A percentile compares a stretch with the other conserved stretches of the same genome.
Conservation (phyloP, 2,113 vertebrate genomes). For the Campylomormyrus tamandua region DNA sequence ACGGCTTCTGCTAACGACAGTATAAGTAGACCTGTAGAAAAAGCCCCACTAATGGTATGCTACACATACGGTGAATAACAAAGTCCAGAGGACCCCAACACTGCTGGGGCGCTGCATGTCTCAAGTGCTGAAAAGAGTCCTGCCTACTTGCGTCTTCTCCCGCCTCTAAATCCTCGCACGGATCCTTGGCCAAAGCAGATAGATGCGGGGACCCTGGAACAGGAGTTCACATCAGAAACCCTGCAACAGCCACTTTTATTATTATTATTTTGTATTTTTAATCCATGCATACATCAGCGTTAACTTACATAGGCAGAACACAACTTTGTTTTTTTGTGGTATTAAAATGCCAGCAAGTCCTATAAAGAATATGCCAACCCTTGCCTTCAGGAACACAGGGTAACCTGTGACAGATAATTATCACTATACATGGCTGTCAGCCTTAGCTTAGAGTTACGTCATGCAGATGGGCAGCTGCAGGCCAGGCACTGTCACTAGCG, state of each 20-base stretch:
- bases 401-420: not conserved
- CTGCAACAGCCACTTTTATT: not conserved
- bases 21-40: not conserved
- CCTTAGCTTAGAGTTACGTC: not conserved
- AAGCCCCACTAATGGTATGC: not conserved
- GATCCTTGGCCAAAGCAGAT: constrained; percentile 79
- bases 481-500: not conserved
- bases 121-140: not conserved
- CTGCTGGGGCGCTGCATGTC: not conserved
- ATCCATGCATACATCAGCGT: not conserved
- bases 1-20: not conserved
- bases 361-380: not conserved
- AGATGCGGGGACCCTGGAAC: constrained; percentile 64
- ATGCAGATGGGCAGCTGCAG: not conserved
- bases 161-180: constrained; percentile 69
- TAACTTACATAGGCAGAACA: not conserved
- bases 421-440: not conserved
- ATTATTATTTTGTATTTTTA: not conserved
- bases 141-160: constrained; percentile 60
- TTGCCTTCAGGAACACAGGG: not conserved
- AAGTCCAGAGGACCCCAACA: not conserved
- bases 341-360: not conserved
- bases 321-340: not conserved
- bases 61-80: not conserved
- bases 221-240: constrained; percentile 3